A percentile compares a stretch with the other conserved stretches of the same genome.
These are phyloP conservation scores for Theretra japonica DNA, from an alignment of 2,888 invertebrate species.

Conservation along the genomic window DNA sequence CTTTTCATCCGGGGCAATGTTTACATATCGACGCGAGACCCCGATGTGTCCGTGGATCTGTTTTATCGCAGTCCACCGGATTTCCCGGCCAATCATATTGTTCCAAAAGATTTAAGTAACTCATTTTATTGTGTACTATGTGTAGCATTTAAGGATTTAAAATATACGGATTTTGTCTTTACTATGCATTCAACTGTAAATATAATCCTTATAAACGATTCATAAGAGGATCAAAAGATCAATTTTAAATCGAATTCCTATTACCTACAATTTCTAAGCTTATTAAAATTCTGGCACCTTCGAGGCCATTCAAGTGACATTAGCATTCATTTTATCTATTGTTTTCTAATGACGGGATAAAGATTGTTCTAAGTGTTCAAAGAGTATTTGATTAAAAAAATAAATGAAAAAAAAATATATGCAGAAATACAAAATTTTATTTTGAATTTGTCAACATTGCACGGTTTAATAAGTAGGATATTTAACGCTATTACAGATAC, in stretches of 20 bases:
- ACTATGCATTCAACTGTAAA: too few relatives aligned
- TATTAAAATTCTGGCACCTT: not conserved
- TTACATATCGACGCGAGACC: conserved; percentile 44
- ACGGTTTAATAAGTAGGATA: conserved; percentile 29
- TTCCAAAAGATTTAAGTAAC: not conserved
- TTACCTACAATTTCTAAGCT: not conserved
- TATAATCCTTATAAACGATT: not conserved
- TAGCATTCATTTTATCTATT: not conserved
- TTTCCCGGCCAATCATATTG: not conserved
- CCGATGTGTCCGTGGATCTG: conserved; percentile 28
- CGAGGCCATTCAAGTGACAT: not conserved
- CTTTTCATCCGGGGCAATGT: conserved; percentile 43
- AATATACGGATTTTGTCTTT: too few relatives aligned
- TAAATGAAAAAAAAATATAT: conserved; percentile 35
- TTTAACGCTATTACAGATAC: conserved; percentile 28
- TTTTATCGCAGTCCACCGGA: not conserved
- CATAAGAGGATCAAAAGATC: not conserved
- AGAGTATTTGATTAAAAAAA: conserved; percentile 1
- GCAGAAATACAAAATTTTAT: conserved; percentile 34
- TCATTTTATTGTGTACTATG: too few relatives aligned
- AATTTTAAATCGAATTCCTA: not conserved
- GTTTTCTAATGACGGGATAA: not conserved
- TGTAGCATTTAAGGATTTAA: too few relatives aligned
- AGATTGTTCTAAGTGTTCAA: not conserved
- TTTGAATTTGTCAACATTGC: conserved; percentile 34